Conservation (phyloP, 1,140 invertebrate species). For the Zaprionus taronus region DNA sequence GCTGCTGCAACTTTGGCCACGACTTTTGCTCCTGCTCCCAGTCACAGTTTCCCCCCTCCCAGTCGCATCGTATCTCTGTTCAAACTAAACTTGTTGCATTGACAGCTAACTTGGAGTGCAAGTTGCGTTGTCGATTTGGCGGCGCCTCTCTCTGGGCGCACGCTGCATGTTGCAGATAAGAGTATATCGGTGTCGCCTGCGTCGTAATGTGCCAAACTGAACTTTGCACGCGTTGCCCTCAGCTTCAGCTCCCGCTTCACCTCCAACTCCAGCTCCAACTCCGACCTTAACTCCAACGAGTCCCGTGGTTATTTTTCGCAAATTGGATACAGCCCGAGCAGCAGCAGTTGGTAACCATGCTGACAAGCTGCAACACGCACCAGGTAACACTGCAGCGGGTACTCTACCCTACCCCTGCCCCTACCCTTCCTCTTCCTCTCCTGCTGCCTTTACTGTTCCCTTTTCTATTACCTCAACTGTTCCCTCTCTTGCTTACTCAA, state of each 20-base stretch:
- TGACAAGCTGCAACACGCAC: constrained; percentile 54
- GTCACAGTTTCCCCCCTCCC: background rate
- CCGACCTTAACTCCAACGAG: background rate
- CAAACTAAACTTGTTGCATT: constrained; percentile 70
- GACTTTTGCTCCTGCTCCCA: background rate
- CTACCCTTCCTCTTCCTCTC: too few species aligned
- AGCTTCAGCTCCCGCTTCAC: background rate
- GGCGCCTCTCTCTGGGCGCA: constrained; percentile 10
- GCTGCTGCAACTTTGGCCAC: background rate
- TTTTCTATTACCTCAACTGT: too few species aligned
- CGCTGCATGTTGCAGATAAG: constrained; percentile 55
- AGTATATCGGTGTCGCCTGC: constrained; percentile 40
- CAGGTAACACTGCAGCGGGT: constrained; percentile 19
- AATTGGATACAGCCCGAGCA: constrained; percentile 60
- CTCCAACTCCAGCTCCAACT: background rate
- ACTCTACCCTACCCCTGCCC: background rate
- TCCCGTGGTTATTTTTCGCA: constrained; percentile 53
- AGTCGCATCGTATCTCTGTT: constrained; percentile 12
- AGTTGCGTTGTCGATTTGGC: constrained; percentile 38
- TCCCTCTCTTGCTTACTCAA: too few species aligned
- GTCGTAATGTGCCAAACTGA: constrained; percentile 36
- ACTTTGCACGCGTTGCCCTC: constrained; percentile 26
- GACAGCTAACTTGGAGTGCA: constrained; percentile 54
- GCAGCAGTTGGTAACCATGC: constrained; percentile 58
- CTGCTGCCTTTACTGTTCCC: too few species aligned